Base-by-base conservation (phyloP, 2,888 invertebrate genomes). In the Clusia tigrina region DNA sequence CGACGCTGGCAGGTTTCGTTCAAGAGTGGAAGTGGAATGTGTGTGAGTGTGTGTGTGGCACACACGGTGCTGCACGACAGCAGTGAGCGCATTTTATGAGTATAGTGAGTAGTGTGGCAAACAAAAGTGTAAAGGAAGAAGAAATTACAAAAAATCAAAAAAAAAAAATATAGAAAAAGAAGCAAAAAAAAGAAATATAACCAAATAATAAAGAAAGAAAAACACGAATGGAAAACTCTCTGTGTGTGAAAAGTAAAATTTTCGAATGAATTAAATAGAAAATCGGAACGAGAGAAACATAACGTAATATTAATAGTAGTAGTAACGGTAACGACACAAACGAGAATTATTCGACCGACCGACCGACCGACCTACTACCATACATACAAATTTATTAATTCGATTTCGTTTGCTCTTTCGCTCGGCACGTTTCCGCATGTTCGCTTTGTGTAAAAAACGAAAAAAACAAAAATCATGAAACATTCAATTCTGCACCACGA, bases 401-500 rank as follows among this genome's bases (percentile, higher is more conserved):
- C n/a, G n/a, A n/a, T n/a, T n/a, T n/a, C n/a, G n/a, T n/a, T n/a
- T n/a, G n/a, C n/a, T n/a, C n/a, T n/a, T n/a, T n/a, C n/a, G n/a
- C n/a, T n/a, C n/a, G n/a, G 6, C 32, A 32, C 12, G 6, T 32
- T 32, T 32, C 32, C 12, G 32, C 32, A 32, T 32, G 32, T 32
- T 32, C 32, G 6, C 12, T 12, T 6, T 32, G n/a, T 15, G 52
- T 52, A 18, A 22, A 42, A 48, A 23, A 52, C 22, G 37, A 23
- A 5, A 26, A 23, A 23, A 54, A 55, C 32, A n/a, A 32, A 20
- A 25, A 60, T 32, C 32, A 60, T 62, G 62, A 53, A 57, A 32
- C 52, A 53, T 62, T 62, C 25, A 53, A 62, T 54, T 58, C 51
- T 58, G 26, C 58, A 58, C 54, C 37, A 58, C 58, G 54, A 62